Percentiles rank a stretch among this genome's conserved stretches.
phyloP scores from a whole-genome alignment of 64 coral and sea anemone genomes.

The Catalaphyllia jardinei region DNA sequence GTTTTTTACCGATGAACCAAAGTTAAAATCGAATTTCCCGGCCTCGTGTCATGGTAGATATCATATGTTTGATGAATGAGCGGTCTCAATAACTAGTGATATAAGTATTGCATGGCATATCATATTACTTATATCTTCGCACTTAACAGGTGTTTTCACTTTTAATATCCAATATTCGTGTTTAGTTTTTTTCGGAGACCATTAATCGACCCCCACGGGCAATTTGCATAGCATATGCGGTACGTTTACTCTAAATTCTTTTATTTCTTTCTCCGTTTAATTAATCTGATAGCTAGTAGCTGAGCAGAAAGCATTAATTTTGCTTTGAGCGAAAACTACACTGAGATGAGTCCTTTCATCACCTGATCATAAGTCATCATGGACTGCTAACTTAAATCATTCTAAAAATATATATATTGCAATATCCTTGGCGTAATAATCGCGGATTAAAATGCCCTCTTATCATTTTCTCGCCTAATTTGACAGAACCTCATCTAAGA shows the following conservation, averaged over 20 bases:
- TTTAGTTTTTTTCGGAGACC: slow-evolving; percentile 24
- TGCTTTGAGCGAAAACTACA: background rate
- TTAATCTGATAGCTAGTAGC: slow-evolving; percentile 12
- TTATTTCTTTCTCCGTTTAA: slow-evolving; percentile 6
- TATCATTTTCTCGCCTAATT: slow-evolving; percentile 18
- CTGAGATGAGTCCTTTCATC: background rate
- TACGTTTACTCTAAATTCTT: background rate
- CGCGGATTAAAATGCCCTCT: background rate
- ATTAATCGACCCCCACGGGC: slow-evolving; percentile 42
- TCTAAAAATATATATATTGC: background rate
- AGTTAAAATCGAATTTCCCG: background rate
- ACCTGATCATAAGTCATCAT: background rate
- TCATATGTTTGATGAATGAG: slow-evolving; percentile 22
- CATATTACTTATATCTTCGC: slow-evolving; percentile 27
- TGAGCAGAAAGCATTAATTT: background rate
- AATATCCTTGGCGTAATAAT: slow-evolving; percentile 17
- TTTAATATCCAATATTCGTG: slow-evolving; percentile 29
- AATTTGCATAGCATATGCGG: slow-evolving; percentile 32
- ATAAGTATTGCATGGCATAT: slow-evolving; percentile 42
- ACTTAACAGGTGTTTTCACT: slow-evolving; percentile 48
- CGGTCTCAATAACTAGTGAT: slow-evolving; percentile 37
- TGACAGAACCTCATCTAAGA: background rate
- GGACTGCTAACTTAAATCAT: background rate
- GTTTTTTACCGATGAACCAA: background rate
- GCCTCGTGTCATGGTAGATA: background rate